Evolutionary conservation across 2,888 invertebrate genomes (phyloP).

Genomic region (Lordiphosa fenestrarum): DNA sequence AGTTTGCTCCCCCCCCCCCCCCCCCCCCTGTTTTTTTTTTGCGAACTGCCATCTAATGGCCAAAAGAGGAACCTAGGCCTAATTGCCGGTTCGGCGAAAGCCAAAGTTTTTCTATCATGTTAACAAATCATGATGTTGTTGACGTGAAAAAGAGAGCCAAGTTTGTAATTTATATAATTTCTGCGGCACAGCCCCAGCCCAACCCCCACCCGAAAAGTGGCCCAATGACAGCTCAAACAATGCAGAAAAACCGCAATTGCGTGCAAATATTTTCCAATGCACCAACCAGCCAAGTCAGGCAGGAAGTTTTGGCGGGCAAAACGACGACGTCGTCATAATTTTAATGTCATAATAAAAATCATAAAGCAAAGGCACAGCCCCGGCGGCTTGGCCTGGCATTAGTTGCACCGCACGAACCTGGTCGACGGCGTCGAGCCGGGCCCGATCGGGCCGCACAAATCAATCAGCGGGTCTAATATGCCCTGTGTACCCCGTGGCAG

Average conservation of each 20-base stretch:
- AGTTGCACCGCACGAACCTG: conserved; percentile 1
- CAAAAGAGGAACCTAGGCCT: conserved; percentile 3
- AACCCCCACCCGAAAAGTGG: not conserved
- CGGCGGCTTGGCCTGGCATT: conserved; percentile 1
- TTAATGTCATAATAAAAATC: conserved; percentile 74
- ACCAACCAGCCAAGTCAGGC: conserved; percentile 47
- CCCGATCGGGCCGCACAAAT: conserved; percentile 41
- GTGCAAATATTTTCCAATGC: conserved; percentile 68
- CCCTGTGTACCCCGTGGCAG: not conserved
- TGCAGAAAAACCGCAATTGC: conserved; percentile 73
- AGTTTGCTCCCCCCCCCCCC: no score
- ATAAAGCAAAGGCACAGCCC: conserved; percentile 25
- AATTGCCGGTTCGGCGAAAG: conserved; percentile 14
- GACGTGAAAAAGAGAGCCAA: conserved; percentile 20
- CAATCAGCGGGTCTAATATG: conserved; percentile 38
- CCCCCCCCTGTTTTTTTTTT: not conserved
- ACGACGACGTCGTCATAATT: conserved; percentile 57
- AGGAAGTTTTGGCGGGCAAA: conserved; percentile 48
- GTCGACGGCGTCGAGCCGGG: conserved; percentile 18
- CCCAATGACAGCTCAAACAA: conserved; percentile 65
- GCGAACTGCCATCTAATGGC: conserved; percentile 12
- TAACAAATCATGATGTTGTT: conserved; percentile 68
- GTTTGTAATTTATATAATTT: conserved; percentile 74
- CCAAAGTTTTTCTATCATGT: conserved; percentile 72
- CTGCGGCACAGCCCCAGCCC: conserved; percentile 42